phyloP scores from a whole-genome alignment of 1,140 invertebrate species.

The Phymorhynchus buccinoides region DNA sequence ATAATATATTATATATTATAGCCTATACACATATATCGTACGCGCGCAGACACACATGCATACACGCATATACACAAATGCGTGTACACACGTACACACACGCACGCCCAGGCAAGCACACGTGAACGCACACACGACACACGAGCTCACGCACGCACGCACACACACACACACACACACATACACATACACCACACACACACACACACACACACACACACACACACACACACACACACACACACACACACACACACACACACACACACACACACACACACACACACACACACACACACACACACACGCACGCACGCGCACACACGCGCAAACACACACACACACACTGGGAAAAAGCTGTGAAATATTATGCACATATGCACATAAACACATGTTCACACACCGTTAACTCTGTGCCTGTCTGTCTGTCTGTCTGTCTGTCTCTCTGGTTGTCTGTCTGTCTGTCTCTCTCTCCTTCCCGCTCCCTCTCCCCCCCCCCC shows the following conservation, averaged over 20 bases:
- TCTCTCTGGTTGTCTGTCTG: too few relatives aligned
- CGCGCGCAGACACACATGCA: too few relatives aligned
- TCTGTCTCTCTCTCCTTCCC: too few relatives aligned
- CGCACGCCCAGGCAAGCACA: neutral
- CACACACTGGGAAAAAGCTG: neutral
- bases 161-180: neutral
- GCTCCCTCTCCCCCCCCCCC: too few relatives aligned
- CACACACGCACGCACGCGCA: slow-evolving; percentile 14
- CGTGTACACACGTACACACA: neutral
- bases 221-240: slow-evolving; percentile 12
- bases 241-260: slow-evolving; percentile 25
- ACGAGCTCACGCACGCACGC: neutral
- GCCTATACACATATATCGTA: neutral
- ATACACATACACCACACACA: neutral
- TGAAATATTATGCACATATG: neutral
- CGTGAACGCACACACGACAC: neutral
- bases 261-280: neutral
- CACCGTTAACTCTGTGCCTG: neutral
- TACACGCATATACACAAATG: neutral
- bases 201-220: slow-evolving; percentile 18
- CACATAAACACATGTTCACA: neutral
- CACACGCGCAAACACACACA: neutral
- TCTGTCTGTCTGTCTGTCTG: too few relatives aligned
- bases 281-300: neutral
- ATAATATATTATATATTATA: neutral